Evolutionary conservation across 1,140 invertebrate species (phyloP), one percentile per base, ranked within the genome.

Genomic region (Bombus balteatus): DNA sequence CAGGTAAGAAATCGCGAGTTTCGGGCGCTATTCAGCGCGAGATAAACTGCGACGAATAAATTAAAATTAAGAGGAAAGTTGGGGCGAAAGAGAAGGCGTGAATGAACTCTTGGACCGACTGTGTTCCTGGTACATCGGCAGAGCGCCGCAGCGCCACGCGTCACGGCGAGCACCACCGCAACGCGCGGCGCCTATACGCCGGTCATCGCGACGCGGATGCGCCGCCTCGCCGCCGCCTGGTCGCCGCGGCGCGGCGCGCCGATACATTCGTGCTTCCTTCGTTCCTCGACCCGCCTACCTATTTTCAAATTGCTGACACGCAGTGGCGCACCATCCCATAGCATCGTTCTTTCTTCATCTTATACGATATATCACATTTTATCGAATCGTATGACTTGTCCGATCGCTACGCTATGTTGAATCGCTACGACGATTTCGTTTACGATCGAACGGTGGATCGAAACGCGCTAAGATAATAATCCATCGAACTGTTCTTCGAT

Each of bases 91-190:
- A 4, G 41, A 37, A 28, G 37, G 34, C 8, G 25, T 28, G 68
- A 62, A 8, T 1, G 57, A 80, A 10, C 82, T 92, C 59, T 66
- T 85, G 73, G 43, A 1, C 3, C 18, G 53, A 62, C 89, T 92
- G 85, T 2, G 71, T 43, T 75, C 92, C 92, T 92, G 89, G 82
- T 75, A 91, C 41, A 77, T 86, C 86, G 86, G 90, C 81, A 86
- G 70, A 93, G 92, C 92, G 92, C 92, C 92, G 92, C 91, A 93
- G 92, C 93, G 94, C 93, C 93, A 92, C 92, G 89, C 94, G 93
- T 94, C 94, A 94, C 93, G 93, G 93, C 94, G 94, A 94, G 92
- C 93, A 92, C 91, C 93, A 94, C 87, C 93, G 92, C 93, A 94
- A 94, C 93, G 94, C 93, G 90, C 90, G 93, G 93, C 94, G 93